These are phyloP conservation scores for Phalacrocorax aristotelis DNA, from an alignment of 2,113 vertebrate species.

Conservation along the genomic window DNA sequence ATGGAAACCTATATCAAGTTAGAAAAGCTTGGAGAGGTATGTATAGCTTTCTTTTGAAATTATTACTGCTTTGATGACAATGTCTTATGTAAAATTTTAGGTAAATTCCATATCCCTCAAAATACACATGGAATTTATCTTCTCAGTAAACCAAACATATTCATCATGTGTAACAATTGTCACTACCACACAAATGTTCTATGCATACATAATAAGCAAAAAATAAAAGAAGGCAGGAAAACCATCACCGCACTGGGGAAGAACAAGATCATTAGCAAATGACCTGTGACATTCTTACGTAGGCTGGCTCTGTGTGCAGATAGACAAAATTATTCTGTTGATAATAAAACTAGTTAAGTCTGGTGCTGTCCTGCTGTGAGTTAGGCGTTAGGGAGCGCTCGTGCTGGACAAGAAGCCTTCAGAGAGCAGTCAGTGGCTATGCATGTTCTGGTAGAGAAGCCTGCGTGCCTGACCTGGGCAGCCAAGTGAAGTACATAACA, in stretches of 20 bases:
- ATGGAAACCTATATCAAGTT: constrained; percentile 97
- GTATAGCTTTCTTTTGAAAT: constrained; percentile 35
- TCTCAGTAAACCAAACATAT: background rate
- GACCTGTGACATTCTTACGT: background rate
- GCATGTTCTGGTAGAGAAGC: background rate
- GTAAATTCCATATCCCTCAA: background rate
- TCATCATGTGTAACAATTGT: background rate
- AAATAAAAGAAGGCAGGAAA: background rate
- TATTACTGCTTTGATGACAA: background rate
- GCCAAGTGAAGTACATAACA: rapidly evolving
- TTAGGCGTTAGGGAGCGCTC: background rate
- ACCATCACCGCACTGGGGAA: background rate
- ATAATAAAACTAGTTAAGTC: background rate
- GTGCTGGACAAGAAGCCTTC: background rate
- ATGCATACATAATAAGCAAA: background rate
- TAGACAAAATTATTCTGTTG: background rate
- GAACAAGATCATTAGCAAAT: background rate
- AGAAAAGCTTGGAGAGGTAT: constrained; percentile 95
- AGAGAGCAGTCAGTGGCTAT: background rate
- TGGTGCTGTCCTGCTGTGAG: background rate
- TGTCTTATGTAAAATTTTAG: background rate
- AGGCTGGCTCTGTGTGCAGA: background rate
- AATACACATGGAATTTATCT: background rate
- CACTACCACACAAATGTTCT: background rate
- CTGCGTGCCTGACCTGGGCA: background rate